Evolutionary conservation across 2,797 vertebrate genomes (phyloP).

Genomic region (Clangula hyemalis): DNA sequence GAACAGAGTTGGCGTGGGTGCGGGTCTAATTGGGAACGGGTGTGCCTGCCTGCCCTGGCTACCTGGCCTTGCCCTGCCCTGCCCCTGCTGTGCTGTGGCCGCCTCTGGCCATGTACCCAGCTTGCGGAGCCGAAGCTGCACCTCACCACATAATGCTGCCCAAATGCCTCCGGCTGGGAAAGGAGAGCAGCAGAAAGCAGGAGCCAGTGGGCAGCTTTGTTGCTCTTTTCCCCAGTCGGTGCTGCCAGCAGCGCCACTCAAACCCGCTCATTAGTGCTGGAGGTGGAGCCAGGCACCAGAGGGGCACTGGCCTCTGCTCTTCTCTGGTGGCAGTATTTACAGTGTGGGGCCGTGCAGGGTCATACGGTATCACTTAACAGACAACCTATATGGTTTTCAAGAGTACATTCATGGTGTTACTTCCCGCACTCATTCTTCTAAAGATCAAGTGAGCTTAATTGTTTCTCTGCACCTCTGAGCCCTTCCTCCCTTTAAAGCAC

Average conservation of each 20-base stretch:
- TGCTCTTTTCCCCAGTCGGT: background rate
- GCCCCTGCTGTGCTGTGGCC: background rate
- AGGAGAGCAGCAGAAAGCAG: conserved; percentile 1
- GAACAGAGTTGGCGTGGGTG: conserved; percentile 49
- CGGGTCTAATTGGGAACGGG: conserved; percentile 51
- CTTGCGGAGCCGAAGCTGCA: conserved; percentile 15
- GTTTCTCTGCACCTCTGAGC: background rate
- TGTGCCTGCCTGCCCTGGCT: conserved; percentile 33
- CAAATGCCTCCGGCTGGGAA: conserved; percentile 6
- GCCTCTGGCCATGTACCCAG: background rate
- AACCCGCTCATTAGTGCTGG: background rate
- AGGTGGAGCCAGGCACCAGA: background rate
- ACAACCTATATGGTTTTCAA: background rate
- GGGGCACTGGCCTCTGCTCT: background rate
- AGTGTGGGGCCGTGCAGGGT: background rate
- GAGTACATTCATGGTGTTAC: background rate
- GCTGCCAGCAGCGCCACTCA: background rate
- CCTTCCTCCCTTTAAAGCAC: background rate
- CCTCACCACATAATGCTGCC: background rate
- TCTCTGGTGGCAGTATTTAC: background rate
- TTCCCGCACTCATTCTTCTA: background rate
- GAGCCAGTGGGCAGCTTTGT: background rate
- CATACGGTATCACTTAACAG: background rate
- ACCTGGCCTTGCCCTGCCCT: background rate
- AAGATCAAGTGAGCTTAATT: conserved; percentile 33